Base-by-base conservation (phyloP, 2,113 vertebrate species). In the Centrocercus urophasianus region DNA sequence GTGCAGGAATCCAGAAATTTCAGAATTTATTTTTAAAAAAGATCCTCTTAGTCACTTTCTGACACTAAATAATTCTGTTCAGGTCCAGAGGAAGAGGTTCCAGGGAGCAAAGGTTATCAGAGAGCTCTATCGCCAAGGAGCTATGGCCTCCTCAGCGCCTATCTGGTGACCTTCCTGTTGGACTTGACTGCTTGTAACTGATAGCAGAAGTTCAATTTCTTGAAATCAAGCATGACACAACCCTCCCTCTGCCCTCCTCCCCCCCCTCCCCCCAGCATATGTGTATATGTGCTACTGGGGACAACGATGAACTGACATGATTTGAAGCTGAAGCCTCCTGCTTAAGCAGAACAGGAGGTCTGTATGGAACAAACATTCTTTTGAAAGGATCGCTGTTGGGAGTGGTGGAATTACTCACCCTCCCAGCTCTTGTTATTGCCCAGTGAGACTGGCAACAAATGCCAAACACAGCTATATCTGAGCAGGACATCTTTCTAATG, bases 141-240 rank as follows among this genome's bases (percentile, higher is more conserved):
- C 1, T 65, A 2, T 34, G 10, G 1, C 3, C 7, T 83, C 20
- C 27, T 60, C 19, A 67, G 9, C 5, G 8, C 3, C 12, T 69
- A 10, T 52, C 25, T 61, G 40, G 12, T 18, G 24, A 61, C 40
- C 28, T 80, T 20, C 18, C 17, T 15, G 2, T 38, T 67, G 74
- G 69, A 32, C 45, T 83, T 74, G 10, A 10, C 20, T 61, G 14
- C 47, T 17, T 83, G 17, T 34, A 80, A 38, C 11, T 72, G 12
- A 67, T 32, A 32, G 3, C 12, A 74, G 32, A 10, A 6, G 65
- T 82, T 65, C 3, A 1, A 9, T 10, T 67, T 85, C 34, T 76
- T 69, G 38, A 73, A 85, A 65, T 70, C 13, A 71, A 40, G 12
- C 8, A 7, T 38, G 36, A n/a, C 42, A 61, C 83, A 74, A 4